Conservation (phyloP, 2,113 vertebrate genomes). For the Hymenochirus boettgeri region DNA sequence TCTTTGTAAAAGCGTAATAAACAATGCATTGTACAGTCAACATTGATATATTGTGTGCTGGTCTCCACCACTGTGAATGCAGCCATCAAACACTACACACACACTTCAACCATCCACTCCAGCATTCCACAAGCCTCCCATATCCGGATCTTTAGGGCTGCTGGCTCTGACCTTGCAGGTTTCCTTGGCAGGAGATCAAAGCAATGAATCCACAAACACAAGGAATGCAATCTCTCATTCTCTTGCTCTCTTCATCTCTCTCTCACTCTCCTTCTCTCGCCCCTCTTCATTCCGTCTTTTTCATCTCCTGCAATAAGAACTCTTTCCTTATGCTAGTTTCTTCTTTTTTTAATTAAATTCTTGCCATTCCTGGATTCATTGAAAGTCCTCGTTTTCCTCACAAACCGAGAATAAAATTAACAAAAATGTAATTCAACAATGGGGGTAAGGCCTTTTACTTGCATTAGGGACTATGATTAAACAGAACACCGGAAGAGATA, state of each 20-base stretch:
- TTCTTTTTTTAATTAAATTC: no score
- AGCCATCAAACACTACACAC: slow-evolving; percentile 30
- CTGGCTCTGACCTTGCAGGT: slow-evolving; percentile 57
- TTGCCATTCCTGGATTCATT: no score
- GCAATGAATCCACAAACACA: slow-evolving; percentile 53
- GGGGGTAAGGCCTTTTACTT: no score
- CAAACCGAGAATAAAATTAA: no score
- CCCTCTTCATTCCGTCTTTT: no score
- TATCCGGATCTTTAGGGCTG: slow-evolving; percentile 50
- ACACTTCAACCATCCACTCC: slow-evolving; percentile 43
- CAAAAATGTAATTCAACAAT: no score
- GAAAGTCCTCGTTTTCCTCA: no score
- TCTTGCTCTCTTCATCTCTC: background rate
- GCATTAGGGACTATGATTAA: no score
- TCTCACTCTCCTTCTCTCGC: slow-evolving; percentile 1
- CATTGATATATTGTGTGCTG: slow-evolving; percentile 10
- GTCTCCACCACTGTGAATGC: slow-evolving; percentile 1
- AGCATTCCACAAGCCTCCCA: slow-evolving; percentile 34
- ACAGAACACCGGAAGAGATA: no score
- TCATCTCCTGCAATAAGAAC: no score
- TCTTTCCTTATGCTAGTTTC: no score
- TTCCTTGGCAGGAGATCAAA: slow-evolving; percentile 59
- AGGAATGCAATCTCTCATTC: slow-evolving; percentile 43
- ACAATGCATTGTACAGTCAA: background rate
- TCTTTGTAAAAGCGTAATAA: no score